Percentiles rank a stretch among this genome's conserved stretches.
Evolutionary conservation across 2,113 vertebrate genomes (phyloP).

Genomic region (Phoxinus phoxinus): DNA sequence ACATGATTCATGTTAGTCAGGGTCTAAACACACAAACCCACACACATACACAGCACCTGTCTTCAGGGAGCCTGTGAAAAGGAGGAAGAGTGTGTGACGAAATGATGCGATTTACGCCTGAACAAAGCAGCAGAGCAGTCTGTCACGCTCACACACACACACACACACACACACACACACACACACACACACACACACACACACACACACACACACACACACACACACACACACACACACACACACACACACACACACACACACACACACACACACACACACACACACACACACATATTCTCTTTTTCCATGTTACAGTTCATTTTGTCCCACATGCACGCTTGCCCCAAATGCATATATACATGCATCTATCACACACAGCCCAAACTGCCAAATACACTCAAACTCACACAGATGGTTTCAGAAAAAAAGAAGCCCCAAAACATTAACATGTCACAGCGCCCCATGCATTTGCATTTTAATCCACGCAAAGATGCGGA

Average conservation of each 20-base stretch:
- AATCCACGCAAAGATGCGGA: constrained; percentile 47
- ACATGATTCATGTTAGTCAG: constrained; percentile 81
- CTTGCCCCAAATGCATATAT: constrained; percentile 25
- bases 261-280: constrained; percentile 37
- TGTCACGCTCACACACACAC: constrained; percentile 45
- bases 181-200: constrained; percentile 37
- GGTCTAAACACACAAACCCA: constrained; percentile 67
- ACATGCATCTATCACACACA: constrained; percentile 40
- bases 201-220: constrained; percentile 37
- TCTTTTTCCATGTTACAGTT: constrained; percentile 34
- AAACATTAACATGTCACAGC: constrained; percentile 59
- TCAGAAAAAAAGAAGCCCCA: constrained; percentile 2
- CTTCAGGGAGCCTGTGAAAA: constrained; percentile 64
- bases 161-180: constrained; percentile 32
- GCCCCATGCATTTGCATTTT: constrained; percentile 68
- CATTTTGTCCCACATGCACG: constrained; percentile 31
- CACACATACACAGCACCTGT: constrained; percentile 54
- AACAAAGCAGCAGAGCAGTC: constrained; percentile 57
- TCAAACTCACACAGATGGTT: constrained; percentile 23
- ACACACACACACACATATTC: constrained; percentile 31
- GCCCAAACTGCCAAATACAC: constrained; percentile 40
- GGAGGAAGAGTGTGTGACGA: constrained; percentile 59
- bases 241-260: constrained; percentile 37
- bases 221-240: constrained; percentile 37
- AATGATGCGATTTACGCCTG: constrained; percentile 64